These are phyloP conservation scores for Drosophila subpulchrella DNA, from an alignment of 1,140 invertebrate genomes.

Conservation along the genomic window DNA sequence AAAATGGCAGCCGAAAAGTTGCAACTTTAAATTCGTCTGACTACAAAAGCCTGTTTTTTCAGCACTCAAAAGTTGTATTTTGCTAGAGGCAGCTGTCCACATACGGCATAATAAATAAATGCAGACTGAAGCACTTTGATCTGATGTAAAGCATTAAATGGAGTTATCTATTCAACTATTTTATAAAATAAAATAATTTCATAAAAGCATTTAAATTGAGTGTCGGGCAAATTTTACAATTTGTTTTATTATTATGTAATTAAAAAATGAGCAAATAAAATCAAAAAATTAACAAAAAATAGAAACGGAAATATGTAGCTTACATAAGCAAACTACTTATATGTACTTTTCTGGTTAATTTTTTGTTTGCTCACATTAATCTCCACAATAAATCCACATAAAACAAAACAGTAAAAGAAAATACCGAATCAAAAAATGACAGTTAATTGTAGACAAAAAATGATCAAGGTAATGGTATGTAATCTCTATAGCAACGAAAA, in stretches of 20 bases:
- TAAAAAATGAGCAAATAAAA: neutral
- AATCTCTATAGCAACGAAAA: conserved; percentile 51
- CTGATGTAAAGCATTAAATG: neutral
- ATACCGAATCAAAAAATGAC: conserved; percentile 49
- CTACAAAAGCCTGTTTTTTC: conserved; percentile 7
- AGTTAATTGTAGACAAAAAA: conserved; percentile 72
- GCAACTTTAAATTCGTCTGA: conserved; percentile 3
- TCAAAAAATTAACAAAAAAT: too few relatives aligned
- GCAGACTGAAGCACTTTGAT: neutral
- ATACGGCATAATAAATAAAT: conserved; percentile 2
- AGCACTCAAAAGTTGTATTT: neutral
- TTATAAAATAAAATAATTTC: neutral
- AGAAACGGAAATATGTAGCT: too few relatives aligned
- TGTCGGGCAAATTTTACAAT: too few relatives aligned
- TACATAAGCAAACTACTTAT: conserved; percentile 1
- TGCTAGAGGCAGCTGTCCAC: neutral
- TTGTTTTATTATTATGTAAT: neutral
- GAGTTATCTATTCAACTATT: neutral
- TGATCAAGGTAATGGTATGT: conserved; percentile 68
- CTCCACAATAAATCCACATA: conserved; percentile 7
- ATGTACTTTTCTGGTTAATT: conserved; percentile 2
- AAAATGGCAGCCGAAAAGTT: conserved; percentile 26
- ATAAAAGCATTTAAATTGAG: too few relatives aligned
- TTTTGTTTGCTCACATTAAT: conserved; percentile 14
- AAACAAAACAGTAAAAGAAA: conserved; percentile 32